phyloP scores from a whole-genome alignment of 2,113 vertebrate genomes.

The Odontophorus gujanensis region DNA sequence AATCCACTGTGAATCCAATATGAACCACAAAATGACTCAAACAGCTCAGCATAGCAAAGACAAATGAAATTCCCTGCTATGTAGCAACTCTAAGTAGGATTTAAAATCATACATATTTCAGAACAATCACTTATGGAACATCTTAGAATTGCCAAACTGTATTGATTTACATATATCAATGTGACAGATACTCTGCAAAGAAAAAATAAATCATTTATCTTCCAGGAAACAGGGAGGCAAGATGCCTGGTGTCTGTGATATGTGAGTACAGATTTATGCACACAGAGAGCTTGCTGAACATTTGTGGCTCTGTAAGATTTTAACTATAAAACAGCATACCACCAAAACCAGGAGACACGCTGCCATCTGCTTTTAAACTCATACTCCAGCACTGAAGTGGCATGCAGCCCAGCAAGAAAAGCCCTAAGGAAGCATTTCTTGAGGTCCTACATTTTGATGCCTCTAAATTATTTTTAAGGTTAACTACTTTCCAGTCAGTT shows the following conservation, averaged over 20 bases:
- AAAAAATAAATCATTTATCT: neutral
- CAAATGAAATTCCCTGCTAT: neutral
- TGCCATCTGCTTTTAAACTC: neutral
- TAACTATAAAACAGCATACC: neutral
- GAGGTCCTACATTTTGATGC: neutral
- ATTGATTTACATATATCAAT: neutral
- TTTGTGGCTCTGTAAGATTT: neutral
- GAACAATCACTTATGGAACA: neutral
- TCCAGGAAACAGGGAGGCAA: neutral
- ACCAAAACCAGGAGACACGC: neutral
- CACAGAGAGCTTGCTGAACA: neutral
- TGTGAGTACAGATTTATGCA: neutral
- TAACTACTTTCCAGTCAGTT: neutral
- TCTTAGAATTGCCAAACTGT: neutral
- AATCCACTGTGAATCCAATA: neutral
- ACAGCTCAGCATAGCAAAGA: neutral
- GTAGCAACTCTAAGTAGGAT: neutral
- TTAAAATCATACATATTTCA: neutral
- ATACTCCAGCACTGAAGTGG: neutral
- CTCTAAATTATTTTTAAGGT: neutral
- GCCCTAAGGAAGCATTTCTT: neutral
- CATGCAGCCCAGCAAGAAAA: neutral
- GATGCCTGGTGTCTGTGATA: neutral
- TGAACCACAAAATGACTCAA: neutral
- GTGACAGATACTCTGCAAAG: neutral